Evolutionary conservation across 1,140 invertebrate species (phyloP).

Genomic region (Drosophila nikananu): DNA sequence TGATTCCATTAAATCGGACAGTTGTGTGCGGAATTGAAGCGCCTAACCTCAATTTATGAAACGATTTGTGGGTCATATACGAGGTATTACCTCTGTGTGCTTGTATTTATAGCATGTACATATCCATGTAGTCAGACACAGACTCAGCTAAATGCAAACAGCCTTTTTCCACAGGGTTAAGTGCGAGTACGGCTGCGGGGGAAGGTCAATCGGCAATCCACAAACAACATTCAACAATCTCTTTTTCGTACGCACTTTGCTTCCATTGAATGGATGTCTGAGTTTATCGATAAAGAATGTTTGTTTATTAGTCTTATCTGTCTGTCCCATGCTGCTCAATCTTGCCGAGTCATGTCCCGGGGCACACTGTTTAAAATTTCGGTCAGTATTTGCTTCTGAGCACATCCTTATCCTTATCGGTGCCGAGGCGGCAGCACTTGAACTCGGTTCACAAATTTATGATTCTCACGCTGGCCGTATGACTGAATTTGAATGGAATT

Average conservation of each 20-base stretch:
- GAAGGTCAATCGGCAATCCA: slow-evolving; percentile 55
- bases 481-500: not conserved
- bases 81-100: slow-evolving; percentile 22
- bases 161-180: slow-evolving; percentile 78
- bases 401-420: slow-evolving; percentile 22
- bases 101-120: slow-evolving; percentile 8
- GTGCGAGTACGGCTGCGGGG: slow-evolving; percentile 52
- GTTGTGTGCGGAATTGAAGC: slow-evolving; percentile 75
- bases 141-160: slow-evolving; percentile 52
- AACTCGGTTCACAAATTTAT: slow-evolving; percentile 41
- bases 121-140: slow-evolving; percentile 12
- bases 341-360: too few species aligned
- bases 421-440: slow-evolving; percentile 11
- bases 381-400: slow-evolving; percentile 11
- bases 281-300: too few species aligned
- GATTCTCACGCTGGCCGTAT: slow-evolving; percentile 29
- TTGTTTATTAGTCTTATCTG: too few species aligned
- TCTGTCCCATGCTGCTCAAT: too few species aligned
- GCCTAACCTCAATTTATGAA: slow-evolving; percentile 72
- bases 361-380: too few species aligned
- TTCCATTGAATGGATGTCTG: too few species aligned
- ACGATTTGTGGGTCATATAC: slow-evolving; percentile 76
- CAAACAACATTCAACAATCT: slow-evolving; percentile 61
- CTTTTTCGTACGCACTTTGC: slow-evolving; percentile 66
- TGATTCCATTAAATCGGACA: slow-evolving; percentile 49